These are phyloP conservation scores for Hydropsyche betteni DNA, from an alignment of 2,888 invertebrate species.

Conservation along the genomic window DNA sequence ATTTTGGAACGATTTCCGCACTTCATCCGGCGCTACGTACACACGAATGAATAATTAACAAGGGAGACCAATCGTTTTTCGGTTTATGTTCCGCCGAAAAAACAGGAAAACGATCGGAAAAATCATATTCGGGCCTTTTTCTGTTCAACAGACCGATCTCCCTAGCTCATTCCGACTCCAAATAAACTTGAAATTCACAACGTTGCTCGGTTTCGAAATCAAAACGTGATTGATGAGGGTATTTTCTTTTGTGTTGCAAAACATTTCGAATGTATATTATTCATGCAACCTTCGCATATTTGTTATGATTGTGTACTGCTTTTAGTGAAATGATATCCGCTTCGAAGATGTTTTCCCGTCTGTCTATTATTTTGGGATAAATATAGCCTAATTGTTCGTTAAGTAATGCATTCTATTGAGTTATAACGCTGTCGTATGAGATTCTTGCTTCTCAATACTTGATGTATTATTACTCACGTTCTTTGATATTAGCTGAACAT, in stretches of 20 bases:
- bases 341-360: no score
- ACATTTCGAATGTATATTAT: not conserved
- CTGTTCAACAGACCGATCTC: not conserved
- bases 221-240: conserved; percentile 33
- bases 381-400: no score
- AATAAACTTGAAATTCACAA: conserved; percentile 28
- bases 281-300: no score
- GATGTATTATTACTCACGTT: no score
- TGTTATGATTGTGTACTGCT: no score
- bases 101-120: not conserved
- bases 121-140: conserved; percentile 17
- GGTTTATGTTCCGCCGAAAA: not conserved
- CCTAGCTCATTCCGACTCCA: not conserved
- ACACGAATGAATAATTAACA: conserved; percentile 5
- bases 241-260: conserved; percentile 20
- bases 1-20: no score
- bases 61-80: not conserved
- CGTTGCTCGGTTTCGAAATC: conserved; percentile 19
- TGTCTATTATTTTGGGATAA: no score
- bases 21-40: not conserved
- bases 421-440: no score
- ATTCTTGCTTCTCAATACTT: no score
- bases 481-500: no score
- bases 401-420: no score
- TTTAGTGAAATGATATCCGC: no score